These are phyloP conservation scores for Alaudala cheleensis DNA, from an alignment of 2,113 vertebrate species.

Conservation along the genomic window DNA sequence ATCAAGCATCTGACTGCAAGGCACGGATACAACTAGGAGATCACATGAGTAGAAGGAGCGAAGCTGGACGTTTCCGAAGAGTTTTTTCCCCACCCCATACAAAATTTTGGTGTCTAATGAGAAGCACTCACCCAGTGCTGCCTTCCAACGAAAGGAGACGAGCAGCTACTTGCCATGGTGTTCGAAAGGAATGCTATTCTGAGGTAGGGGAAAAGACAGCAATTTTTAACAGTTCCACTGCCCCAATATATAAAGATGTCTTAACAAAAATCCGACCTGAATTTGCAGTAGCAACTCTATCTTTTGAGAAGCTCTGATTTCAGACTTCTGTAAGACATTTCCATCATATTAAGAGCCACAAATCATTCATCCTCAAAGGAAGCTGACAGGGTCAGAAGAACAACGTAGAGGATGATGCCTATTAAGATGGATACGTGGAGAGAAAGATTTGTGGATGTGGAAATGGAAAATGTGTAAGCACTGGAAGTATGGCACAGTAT, in stretches of 20 bases:
- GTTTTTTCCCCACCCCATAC: conserved; percentile 45
- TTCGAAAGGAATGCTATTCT: conserved; percentile 99
- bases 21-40: background rate
- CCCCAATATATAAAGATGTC: conserved; percentile 31
- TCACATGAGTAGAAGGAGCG: background rate
- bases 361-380: background rate
- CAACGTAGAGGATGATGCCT: background rate
- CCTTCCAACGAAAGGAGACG: conserved; percentile 87
- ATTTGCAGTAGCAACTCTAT: background rate
- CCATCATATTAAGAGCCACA: background rate
- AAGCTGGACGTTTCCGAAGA: background rate
- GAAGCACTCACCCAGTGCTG: conserved; percentile 87
- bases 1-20: conserved; percentile 22
- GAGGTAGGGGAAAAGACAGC: conserved; percentile 86
- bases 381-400: conserved; percentile 20
- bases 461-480: conserved; percentile 8
- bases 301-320: conserved; percentile 12
- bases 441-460: background rate
- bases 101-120: conserved; percentile 40
- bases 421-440: background rate
- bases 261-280: conserved; percentile 34
- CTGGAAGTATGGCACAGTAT: background rate
- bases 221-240: conserved; percentile 73
- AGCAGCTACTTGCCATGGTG: conserved; percentile 96
- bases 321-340: background rate